Percentiles rank a stretch among this genome's conserved stretches.
These are phyloP conservation scores for Aurelia sp. DNA, from an alignment of 30 jellyfish, hydroid and myxozoan genomes.

Conservation along the genomic window DNA sequence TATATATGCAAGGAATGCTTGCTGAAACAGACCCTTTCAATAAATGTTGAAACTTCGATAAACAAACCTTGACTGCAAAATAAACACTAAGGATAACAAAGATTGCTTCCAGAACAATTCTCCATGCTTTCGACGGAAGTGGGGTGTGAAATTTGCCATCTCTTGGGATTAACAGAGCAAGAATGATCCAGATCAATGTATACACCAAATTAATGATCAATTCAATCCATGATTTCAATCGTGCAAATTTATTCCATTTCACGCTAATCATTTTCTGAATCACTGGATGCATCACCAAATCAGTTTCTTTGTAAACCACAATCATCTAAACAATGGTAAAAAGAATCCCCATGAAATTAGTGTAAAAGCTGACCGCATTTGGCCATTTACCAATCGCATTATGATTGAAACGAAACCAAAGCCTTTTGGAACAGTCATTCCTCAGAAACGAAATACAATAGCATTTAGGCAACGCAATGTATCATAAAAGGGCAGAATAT, in stretches of 20 bases:
- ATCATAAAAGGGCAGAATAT: no score
- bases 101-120: constrained; percentile 81
- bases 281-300: constrained; percentile 88
- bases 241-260: constrained; percentile 85
- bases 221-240: constrained; percentile 48
- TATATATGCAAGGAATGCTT: no score
- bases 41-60: no score
- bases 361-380: background rate
- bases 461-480: no score
- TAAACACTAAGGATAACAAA: constrained; percentile 60
- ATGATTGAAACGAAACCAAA: no score
- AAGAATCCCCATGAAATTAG: no score
- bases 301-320: constrained; percentile 71
- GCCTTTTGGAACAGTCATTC: no score
- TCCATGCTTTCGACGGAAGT: constrained; percentile 61
- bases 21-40: no score
- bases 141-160: constrained; percentile 81
- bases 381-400: no score
- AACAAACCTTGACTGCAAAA: constrained; percentile 74
- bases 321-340: constrained; percentile 56
- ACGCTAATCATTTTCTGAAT: constrained; percentile 74
- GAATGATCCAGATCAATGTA: constrained; percentile 67
- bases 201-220: constrained; percentile 57
- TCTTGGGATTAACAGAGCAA: constrained; percentile 65
- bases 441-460: no score